Evolutionary conservation across 2,888 invertebrate genomes (phyloP), one percentile per base, ranked within the genome.

Genomic region (Hedychridium roseum): DNA sequence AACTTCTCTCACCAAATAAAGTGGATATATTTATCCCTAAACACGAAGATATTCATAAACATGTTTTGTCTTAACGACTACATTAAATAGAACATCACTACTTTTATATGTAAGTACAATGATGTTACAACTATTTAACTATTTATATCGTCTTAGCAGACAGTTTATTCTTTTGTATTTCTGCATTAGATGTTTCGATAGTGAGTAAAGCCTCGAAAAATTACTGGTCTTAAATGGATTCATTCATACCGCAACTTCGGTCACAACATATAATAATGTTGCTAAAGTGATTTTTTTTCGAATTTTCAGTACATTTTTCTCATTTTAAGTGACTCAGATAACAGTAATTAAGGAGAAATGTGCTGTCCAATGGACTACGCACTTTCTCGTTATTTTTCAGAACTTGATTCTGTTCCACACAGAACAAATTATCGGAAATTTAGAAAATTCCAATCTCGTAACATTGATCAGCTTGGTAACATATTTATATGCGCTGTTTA

Each of bases 41-140:
- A 71, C 66, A 68, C 53, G 68, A 68, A 71, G 64, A 71, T 60
- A 59, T 65, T 65, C 64, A 61, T 59, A 64, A 61, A 60, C 60
- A 59, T 59, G 54, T n/a, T 61, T 64, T 59, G 55, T 60, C 59
- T 60, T 66, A 62, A 65, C 57, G 48, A 54, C 69, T 69, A 67
- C 55, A 47, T 66, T 66, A 64, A 63, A 63, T 66, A 65, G 58
- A 50, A 62, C 63, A 63, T 53, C 55, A 60, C 63, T 68, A 70
- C 52, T n/a, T 53, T 50, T 54, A 6, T 18, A 40, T 17, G 23
- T 50, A 61, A 58, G 50, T 53, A 58, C 54, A 60, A 64, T 61
- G 56, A 63, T 66, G 57, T 63, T 60, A 54, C 64, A 64, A 60
- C 56, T 64, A 66, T 58, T 58, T 58, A 56, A 59, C 69, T 69